Conservation (phyloP, 2,888 invertebrate species). For the Yponomeuta cagnagella region DNA sequence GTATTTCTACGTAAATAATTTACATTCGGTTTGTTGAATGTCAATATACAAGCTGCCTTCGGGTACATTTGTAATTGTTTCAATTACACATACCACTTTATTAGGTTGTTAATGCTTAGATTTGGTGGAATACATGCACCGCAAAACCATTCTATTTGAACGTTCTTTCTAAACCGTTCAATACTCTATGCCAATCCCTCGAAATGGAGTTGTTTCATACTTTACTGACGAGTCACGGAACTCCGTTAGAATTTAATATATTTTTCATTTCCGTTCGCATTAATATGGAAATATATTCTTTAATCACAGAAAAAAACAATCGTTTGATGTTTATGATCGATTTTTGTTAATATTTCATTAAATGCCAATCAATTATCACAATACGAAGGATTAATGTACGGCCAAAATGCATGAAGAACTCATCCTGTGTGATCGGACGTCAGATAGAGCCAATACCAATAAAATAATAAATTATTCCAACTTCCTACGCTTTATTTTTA, state of each 20-base stretch:
- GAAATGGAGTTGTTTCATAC: slow-evolving; percentile 70
- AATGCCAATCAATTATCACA: not conserved
- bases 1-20: no score
- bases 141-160: not conserved
- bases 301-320: slow-evolving; percentile 30
- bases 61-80: no score
- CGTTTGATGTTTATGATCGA: slow-evolving; percentile 6
- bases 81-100: no score
- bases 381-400: not conserved
- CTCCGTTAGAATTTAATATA: slow-evolving; percentile 72
- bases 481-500: slow-evolving; percentile 57
- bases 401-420: not conserved
- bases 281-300: slow-evolving; percentile 69
- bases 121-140: not conserved
- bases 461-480: slow-evolving; percentile 68
- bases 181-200: slow-evolving; percentile 54
- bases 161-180: not conserved
- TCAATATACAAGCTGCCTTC: no score
- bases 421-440: slow-evolving; percentile 46
- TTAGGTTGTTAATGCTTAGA: not conserved
- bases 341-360: not conserved
- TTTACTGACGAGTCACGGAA: slow-evolving; percentile 74
- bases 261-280: slow-evolving; percentile 71
- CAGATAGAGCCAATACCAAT: slow-evolving; percentile 69
- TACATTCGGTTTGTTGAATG: no score